phyloP scores from a whole-genome alignment of 1,140 invertebrate genomes.

The Trichonephila inaurata region DNA sequence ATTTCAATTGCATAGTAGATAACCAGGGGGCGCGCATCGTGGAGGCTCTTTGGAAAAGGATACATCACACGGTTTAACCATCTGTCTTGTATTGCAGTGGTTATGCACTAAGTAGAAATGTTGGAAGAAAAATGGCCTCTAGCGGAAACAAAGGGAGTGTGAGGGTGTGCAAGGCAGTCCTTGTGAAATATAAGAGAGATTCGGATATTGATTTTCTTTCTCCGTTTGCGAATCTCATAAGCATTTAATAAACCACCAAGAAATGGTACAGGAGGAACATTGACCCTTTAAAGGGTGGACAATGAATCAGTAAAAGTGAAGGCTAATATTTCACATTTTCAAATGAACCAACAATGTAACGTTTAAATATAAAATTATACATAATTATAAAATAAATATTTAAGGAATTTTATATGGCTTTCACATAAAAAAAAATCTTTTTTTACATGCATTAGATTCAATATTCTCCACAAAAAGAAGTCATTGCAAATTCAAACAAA shows the following conservation, averaged over 20 bases:
- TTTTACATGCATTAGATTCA: too few species aligned
- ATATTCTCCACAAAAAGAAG: too few species aligned
- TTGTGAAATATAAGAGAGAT: conserved; percentile 63
- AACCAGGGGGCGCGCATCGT: conserved; percentile 62
- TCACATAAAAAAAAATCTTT: too few species aligned
- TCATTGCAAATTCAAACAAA: too few species aligned
- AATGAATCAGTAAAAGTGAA: not conserved
- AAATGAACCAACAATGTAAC: too few species aligned
- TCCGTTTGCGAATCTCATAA: conserved; percentile 49
- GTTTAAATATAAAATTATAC: too few species aligned
- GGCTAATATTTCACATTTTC: not conserved
- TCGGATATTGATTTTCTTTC: conserved; percentile 53
- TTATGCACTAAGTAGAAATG: conserved; percentile 68
- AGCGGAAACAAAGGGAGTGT: conserved; percentile 53
- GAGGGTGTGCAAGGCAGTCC: not conserved
- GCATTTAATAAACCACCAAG: conserved; percentile 53
- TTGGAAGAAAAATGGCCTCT: conserved; percentile 70
- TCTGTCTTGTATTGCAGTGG: conserved; percentile 67
- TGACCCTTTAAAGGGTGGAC: not conserved
- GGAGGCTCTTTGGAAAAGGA: conserved; percentile 39
- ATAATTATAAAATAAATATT: too few species aligned
- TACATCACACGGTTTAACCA: conserved; percentile 74
- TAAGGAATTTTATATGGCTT: too few species aligned
- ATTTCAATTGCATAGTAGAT: conserved; percentile 74
- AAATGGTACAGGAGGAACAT: not conserved